Conservation (phyloP, 35 echinoderm and acorn worm genomes). For the Apostichopus japonicus region DNA sequence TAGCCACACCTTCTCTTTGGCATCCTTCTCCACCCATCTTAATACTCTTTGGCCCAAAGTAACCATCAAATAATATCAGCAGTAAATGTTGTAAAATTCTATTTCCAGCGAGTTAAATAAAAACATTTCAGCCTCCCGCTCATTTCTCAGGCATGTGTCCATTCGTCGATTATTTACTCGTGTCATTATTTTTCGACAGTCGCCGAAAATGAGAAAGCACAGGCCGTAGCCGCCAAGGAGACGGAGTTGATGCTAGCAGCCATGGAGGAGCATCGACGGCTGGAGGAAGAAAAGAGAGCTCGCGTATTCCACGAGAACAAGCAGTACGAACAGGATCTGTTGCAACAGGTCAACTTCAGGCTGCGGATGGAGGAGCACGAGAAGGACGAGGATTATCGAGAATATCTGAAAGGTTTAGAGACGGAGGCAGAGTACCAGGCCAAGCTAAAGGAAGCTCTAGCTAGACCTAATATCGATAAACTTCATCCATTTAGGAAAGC, state of each 20-base stretch:
- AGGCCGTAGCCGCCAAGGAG: slow-evolving; percentile 73
- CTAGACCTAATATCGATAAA: slow-evolving; percentile 93
- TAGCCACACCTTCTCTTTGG: no score
- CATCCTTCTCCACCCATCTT: no score
- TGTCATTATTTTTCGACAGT: slow-evolving; percentile 77
- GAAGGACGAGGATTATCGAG: slow-evolving; percentile 91
- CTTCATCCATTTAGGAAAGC: slow-evolving; percentile 86
- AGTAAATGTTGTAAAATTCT: slow-evolving; percentile 70
- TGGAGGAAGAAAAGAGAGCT: slow-evolving; percentile 83
- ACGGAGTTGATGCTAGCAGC: slow-evolving; percentile 84
- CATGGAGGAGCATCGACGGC: slow-evolving; percentile 92
- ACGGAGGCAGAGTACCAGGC: slow-evolving; percentile 96
- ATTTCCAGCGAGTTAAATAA: not conserved
- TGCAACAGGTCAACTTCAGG: slow-evolving; percentile 76
- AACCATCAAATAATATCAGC: slow-evolving; percentile 36
- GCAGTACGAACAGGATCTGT: slow-evolving; percentile 78
- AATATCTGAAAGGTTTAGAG: slow-evolving; percentile 91
- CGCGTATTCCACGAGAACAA: slow-evolving; percentile 61
- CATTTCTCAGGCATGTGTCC: no score
- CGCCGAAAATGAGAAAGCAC: slow-evolving; percentile 69
- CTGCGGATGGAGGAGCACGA: slow-evolving; percentile 67
- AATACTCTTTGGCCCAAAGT: no score
- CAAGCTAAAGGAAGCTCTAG: slow-evolving; percentile 98
- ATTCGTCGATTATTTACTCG: slow-evolving; percentile 32
- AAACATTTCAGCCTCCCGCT: no score